Conservation (phyloP, 2,797 vertebrate species). For the Okamejei kenojei region DNA sequence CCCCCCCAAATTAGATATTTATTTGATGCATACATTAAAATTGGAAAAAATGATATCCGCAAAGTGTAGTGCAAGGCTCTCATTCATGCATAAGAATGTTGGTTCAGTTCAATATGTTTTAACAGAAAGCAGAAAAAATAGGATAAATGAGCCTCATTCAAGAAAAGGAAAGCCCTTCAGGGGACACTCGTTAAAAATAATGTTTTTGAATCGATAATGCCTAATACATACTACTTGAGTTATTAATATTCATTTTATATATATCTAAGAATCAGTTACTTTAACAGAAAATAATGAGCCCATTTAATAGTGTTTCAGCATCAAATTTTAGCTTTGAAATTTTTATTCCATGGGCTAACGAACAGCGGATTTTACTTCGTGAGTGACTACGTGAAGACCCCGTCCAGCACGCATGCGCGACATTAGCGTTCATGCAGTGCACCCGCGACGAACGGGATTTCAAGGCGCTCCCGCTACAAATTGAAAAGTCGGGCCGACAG, state of each 20-base stretch:
- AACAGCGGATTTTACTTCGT: not conserved
- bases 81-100: conserved; percentile 6
- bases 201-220: not conserved
- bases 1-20: not conserved
- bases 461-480: too few species aligned
- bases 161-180: conserved; percentile 5
- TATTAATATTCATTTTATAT: conserved; percentile 34
- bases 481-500: too few species aligned
- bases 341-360: not conserved
- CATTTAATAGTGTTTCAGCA: not conserved
- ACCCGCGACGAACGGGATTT: too few species aligned
- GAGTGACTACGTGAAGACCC: too few species aligned
- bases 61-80: not conserved
- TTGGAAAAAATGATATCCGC: not conserved
- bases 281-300: not conserved
- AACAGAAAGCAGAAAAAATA: not conserved
- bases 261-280: not conserved
- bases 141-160: conserved; percentile 31
- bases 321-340: not conserved
- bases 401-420: too few species aligned
- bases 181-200: conserved; percentile 24
- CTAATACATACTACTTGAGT: not conserved
- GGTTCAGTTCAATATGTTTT: conserved; percentile 18
- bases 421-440: too few species aligned
- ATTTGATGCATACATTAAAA: not conserved